These are phyloP conservation scores for Frankliniella fusca DNA, from an alignment of 2,888 invertebrate genomes.

Conservation along the genomic window DNA sequence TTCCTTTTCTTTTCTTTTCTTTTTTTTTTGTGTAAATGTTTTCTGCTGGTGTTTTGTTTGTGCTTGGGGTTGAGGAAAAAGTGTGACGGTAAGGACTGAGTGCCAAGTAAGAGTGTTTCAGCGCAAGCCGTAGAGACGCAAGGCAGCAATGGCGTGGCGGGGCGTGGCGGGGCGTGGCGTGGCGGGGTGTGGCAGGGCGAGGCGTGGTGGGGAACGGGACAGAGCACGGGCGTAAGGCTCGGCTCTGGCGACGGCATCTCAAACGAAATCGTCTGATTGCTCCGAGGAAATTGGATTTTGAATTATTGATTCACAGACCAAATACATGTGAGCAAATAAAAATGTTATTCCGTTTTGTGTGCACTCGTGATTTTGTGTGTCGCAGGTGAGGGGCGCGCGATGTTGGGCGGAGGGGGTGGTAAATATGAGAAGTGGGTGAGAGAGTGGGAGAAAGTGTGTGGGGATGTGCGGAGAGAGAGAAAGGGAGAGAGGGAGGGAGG, in stretches of 20 bases:
- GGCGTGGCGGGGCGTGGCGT: background rate
- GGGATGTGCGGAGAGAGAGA: background rate
- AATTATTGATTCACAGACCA: constrained; percentile 23
- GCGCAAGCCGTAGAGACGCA: background rate
- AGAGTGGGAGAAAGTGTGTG: background rate
- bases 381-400: background rate
- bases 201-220: background rate
- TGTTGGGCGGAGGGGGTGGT: background rate
- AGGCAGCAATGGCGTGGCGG: too few relatives aligned
- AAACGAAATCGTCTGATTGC: constrained; percentile 18
- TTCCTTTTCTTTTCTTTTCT: too few relatives aligned
- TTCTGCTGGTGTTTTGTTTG: too few relatives aligned
- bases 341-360: constrained; percentile 26
- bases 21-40: too few relatives aligned
- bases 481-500: background rate
- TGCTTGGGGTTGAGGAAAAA: too few relatives aligned
- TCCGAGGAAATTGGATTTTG: constrained; percentile 20
- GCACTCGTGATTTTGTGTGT: constrained; percentile 20
- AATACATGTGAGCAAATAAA: constrained; percentile 25
- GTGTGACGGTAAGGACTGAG: too few relatives aligned
- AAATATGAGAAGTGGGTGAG: background rate
- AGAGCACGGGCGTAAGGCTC: background rate
- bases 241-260: background rate
- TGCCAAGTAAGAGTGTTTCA: too few relatives aligned
- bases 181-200: background rate